These are phyloP conservation scores for Auanema sp. DNA, from an alignment of 2,888 invertebrate species.

Conservation along the genomic window DNA sequence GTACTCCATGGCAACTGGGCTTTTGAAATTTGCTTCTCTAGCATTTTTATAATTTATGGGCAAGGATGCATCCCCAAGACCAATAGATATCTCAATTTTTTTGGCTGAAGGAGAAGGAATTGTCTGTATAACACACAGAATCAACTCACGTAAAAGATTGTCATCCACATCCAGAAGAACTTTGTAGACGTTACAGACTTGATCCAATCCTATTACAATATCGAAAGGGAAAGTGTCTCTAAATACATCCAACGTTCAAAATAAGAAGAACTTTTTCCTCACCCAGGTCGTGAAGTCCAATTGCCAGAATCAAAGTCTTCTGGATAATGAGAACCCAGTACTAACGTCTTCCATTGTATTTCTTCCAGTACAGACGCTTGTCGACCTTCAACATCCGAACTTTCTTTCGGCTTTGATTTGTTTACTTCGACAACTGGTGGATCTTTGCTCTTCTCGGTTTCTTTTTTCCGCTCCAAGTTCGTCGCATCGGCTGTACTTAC, in stretches of 20 bases:
- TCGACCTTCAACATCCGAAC: too few species aligned
- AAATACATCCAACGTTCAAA: constrained; percentile 6
- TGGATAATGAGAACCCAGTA: constrained; percentile 39
- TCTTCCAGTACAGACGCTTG: constrained; percentile 20
- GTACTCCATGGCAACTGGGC: constrained; percentile 32
- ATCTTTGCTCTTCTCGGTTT: too few species aligned
- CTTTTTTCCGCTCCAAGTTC: too few species aligned
- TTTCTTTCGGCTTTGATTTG: too few species aligned
- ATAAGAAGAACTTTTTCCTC: not conserved
- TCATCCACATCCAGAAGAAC: constrained; percentile 46
- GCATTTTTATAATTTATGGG: constrained; percentile 45
- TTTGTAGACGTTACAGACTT: constrained; percentile 47
- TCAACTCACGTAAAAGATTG: constrained; percentile 32
- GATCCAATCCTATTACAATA: constrained; percentile 43
- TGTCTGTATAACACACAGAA: not conserved
- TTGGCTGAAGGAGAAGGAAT: constrained; percentile 26
- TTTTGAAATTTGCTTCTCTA: constrained; percentile 40
- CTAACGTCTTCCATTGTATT: constrained; percentile 39
- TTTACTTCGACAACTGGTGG: too few species aligned
- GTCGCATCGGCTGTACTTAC: too few species aligned
- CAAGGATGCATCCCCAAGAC: constrained; percentile 20
- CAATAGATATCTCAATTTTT: constrained; percentile 27
- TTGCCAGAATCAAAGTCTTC: constrained; percentile 35
- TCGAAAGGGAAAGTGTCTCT: constrained; percentile 47
- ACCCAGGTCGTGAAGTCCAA: constrained; percentile 34